Conservation (phyloP, 2,888 invertebrate species). For the Caenorhabditis wallacei region DNA sequence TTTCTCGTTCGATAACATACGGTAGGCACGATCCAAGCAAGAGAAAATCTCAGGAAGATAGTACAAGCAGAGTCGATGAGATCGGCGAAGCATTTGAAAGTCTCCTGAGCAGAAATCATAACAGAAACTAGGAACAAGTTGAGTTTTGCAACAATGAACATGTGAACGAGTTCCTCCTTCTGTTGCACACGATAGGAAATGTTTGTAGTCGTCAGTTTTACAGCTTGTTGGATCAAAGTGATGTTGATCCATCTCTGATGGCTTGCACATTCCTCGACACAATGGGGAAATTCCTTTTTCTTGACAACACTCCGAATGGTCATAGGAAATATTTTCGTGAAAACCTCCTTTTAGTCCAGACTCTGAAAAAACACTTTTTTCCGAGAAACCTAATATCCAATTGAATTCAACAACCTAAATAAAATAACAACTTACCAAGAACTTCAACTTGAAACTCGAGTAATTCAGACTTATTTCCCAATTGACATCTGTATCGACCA, state of each 20-base stretch:
- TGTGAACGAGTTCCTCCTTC: conserved; percentile 80
- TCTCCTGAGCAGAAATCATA: conserved; percentile 82
- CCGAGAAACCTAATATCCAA: not conserved
- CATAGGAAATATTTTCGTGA: conserved; percentile 81
- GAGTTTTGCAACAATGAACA: conserved; percentile 82
- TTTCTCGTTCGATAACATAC: conserved; percentile 71
- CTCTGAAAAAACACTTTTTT: conserved; percentile 69
- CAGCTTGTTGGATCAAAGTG: conserved; percentile 83
- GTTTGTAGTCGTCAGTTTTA: conserved; percentile 81
- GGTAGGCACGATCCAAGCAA: conserved; percentile 81
- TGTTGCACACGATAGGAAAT: conserved; percentile 81
- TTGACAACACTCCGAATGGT: conserved; percentile 88
- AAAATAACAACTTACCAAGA: conserved; percentile 76
- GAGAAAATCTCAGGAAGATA: conserved; percentile 83
- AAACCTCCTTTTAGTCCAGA: conserved; percentile 80
- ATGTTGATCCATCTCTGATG: conserved; percentile 78
- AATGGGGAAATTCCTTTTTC: conserved; percentile 89
- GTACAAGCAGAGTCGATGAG: conserved; percentile 82
- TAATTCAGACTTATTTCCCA: conserved; percentile 76
- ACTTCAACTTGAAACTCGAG: conserved; percentile 82
- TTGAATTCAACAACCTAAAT: not conserved
- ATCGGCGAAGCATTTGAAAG: conserved; percentile 80
- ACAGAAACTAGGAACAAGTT: conserved; percentile 82
- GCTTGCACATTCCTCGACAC: conserved; percentile 90
- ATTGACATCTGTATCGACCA: conserved; percentile 80